Evolutionary conservation across 2,113 vertebrate species (phyloP).

Genomic region (Callithrix jacchus): DNA sequence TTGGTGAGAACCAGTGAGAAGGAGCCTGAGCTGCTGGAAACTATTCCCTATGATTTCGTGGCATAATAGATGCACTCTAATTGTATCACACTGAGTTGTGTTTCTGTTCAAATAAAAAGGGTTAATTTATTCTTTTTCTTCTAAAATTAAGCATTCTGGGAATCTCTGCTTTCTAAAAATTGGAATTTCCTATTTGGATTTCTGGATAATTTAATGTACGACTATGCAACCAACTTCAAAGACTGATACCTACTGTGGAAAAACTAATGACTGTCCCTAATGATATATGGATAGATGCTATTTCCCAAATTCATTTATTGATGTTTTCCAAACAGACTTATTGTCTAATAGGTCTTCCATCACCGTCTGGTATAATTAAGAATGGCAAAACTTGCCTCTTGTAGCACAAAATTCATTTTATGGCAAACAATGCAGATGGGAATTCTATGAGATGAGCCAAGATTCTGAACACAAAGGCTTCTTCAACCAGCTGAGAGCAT

Average conservation of each 20-base stretch:
- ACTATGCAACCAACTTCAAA: neutral
- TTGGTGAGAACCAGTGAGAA: too few relatives aligned
- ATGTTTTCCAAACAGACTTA: slow-evolving; percentile 54
- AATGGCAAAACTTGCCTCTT: slow-evolving; percentile 59
- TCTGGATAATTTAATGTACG: slow-evolving; percentile 17
- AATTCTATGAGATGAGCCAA: slow-evolving; percentile 31
- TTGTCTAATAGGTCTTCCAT: slow-evolving; percentile 47
- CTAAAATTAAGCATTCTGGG: neutral
- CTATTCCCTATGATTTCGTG: neutral
- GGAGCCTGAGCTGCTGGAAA: too few relatives aligned
- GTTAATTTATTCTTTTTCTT: neutral
- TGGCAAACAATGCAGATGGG: slow-evolving; percentile 31
- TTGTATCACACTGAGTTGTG: neutral
- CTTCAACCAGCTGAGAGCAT: neutral
- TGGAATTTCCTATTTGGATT: neutral
- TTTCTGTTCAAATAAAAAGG: neutral
- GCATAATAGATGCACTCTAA: neutral
- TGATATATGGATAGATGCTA: neutral
- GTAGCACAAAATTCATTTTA: neutral
- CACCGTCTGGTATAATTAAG: slow-evolving; percentile 71
- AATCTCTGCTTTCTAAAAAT: neutral
- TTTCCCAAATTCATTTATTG: slow-evolving; percentile 37
- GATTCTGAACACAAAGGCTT: neutral
- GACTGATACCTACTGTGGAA: neutral
- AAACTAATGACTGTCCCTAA: neutral